Base-by-base conservation (phyloP, 2,113 vertebrate genomes). In the Columba livia region DNA sequence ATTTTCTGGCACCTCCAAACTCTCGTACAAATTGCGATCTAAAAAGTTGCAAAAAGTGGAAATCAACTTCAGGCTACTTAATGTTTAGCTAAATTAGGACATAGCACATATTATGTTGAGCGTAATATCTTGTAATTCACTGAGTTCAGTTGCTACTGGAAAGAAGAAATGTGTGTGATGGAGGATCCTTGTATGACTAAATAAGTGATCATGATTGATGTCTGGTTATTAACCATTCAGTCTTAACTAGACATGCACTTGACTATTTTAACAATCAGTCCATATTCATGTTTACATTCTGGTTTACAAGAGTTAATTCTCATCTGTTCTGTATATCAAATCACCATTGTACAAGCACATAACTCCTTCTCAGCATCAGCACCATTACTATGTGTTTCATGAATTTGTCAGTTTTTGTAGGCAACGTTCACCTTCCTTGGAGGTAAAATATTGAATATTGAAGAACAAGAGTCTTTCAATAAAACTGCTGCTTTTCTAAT, bases 1-100 rank as follows among this genome's bases (percentile, higher is more conserved):
- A 21, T 34, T 42, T 64, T 40, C 32, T 82, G 40, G 20, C 57
- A n/a, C 44, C 58, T 85, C 44, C 44, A 34, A 44, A 54, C 58
- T 9, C 66, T 65, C 29, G 3, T 2, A 25, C 5, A 9, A 40
- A 11, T 21, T 89, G 47, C 5, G 3, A n/a, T 81, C 51, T 64
- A 57, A 58, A 5, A 13, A 1, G 0, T 25, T 48, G 15, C 31
- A 26, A 34, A 66, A 58, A 24, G 9, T 5, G 11, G 58, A 44
- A 77, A 38, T 67, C 38, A 54, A 3, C 15, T 82, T 42, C 0
- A 19, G 38, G 8, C 23, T 14, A 7, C 36, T n/a, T 29, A 8
- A 1, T 40, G 48, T 44, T 65, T 2, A 12, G 57, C n/a, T 85
- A n/a, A 6, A 10, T 21, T 10, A 25, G 31, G n/a, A 28, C 23